phyloP scores from a whole-genome alignment of 2,797 vertebrate genomes.

The Galaxias olidus region DNA sequence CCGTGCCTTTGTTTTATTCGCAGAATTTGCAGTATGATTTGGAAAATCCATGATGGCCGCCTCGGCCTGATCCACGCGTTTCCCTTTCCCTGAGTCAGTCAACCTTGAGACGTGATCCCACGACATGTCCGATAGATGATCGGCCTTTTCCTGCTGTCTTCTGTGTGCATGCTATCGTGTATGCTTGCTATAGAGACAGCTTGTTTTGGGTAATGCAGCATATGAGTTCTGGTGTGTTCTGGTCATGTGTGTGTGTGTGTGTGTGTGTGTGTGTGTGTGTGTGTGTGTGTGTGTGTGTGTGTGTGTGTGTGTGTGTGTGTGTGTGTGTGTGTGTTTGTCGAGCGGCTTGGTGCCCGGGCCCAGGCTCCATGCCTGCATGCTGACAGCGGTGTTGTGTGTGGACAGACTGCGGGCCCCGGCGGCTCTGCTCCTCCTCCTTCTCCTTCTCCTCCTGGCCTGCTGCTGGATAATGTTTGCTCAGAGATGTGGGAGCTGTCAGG shows the following conservation, averaged over 20 bases:
- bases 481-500: slow-evolving; percentile 41
- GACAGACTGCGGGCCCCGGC: slow-evolving; percentile 21
- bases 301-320: neutral
- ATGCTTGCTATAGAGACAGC: neutral
- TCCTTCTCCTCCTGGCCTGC: slow-evolving; percentile 16
- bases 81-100: too few relatives aligned
- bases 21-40: too few relatives aligned
- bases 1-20: too few relatives aligned
- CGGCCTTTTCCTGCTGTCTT: neutral
- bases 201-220: neutral
- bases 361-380: neutral
- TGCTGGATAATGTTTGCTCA: slow-evolving; percentile 36
- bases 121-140: neutral
- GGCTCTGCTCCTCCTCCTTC: slow-evolving; percentile 14
- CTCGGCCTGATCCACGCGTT: too few relatives aligned
- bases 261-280: neutral
- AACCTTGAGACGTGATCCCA: too few relatives aligned
- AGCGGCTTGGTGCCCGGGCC: neutral
- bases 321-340: neutral
- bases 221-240: neutral
- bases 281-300: neutral
- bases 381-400: slow-evolving; percentile 32
- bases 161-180: neutral
- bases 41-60: too few relatives aligned
- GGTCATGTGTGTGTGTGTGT: neutral